Percentiles rank a stretch among this genome's conserved stretches.
Conservation (phyloP, 2,888 invertebrate genomes). For the Rhimphoctona megacephalus region DNA sequence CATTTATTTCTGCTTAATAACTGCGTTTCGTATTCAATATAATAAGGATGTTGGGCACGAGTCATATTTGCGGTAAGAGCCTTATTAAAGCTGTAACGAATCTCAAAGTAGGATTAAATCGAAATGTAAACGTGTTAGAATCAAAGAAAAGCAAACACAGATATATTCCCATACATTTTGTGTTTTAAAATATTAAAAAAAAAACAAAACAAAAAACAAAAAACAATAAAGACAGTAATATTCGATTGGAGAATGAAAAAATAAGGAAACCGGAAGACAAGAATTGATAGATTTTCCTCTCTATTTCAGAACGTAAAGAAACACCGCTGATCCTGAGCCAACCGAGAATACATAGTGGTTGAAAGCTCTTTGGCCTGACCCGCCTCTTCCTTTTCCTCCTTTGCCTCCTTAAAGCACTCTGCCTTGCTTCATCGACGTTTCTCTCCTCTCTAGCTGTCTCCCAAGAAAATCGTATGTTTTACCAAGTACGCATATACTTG, state of each 20-base stretch:
- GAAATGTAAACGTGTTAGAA: background rate
- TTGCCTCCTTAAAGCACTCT: constrained; percentile 47
- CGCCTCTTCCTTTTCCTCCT: constrained; percentile 39
- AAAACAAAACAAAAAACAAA: background rate
- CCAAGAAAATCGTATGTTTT: constrained; percentile 31
- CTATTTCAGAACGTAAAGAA: constrained; percentile 72
- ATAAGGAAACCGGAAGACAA: constrained; percentile 76
- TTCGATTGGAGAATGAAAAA: constrained; percentile 4
- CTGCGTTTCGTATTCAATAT: background rate
- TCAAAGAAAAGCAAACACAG: background rate
- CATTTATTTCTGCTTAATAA: background rate
- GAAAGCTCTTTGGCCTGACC: constrained; percentile 60
- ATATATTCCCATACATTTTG: background rate
- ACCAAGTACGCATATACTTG: constrained; percentile 32
- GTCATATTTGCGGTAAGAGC: background rate
- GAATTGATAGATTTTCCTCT: constrained; percentile 82
- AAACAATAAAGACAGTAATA: background rate
- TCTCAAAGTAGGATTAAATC: background rate
- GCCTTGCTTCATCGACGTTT: constrained; percentile 50
- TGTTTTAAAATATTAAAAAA: background rate
- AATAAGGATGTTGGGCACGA: background rate
- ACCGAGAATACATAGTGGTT: constrained; percentile 57
- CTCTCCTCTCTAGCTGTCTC: constrained; percentile 20
- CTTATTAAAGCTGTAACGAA: background rate
- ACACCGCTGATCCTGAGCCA: constrained; percentile 52